Evolutionary conservation across 1,140 invertebrate species (phyloP).

Genomic region (Solenopsis invicta): DNA sequence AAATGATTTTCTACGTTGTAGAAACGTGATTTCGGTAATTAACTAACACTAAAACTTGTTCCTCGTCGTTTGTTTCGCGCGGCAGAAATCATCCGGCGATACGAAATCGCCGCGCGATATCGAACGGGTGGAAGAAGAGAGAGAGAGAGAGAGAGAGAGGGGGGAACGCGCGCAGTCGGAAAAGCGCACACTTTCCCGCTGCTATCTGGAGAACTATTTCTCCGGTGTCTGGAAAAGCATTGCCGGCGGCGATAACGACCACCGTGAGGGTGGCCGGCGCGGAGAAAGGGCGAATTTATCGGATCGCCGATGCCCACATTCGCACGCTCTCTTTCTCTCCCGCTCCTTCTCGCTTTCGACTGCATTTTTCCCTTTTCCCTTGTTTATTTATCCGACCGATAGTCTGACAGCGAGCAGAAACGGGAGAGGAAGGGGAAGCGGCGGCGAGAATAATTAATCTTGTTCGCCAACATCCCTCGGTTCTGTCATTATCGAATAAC

Average conservation of each 20-base stretch:
- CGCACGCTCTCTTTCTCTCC: slow-evolving; percentile 33
- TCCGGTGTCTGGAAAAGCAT: slow-evolving; percentile 79
- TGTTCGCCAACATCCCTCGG: slow-evolving; percentile 15
- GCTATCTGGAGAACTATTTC: slow-evolving; percentile 79
- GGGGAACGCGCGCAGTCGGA: slow-evolving; percentile 12
- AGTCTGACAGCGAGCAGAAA: slow-evolving; percentile 33
- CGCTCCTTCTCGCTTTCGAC: slow-evolving; percentile 9
- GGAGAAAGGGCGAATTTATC: slow-evolving; percentile 79
- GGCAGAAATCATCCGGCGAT: slow-evolving; percentile 71
- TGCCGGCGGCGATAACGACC: slow-evolving; percentile 76
- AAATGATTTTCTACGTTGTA: not conserved
- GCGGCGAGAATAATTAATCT: slow-evolving; percentile 45
- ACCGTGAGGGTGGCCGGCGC: slow-evolving; percentile 64
- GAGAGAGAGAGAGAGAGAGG: not conserved
- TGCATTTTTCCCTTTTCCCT: slow-evolving; percentile 44
- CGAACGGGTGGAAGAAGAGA: slow-evolving; percentile 23
- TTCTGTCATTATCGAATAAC: not conserved
- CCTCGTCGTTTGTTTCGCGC: slow-evolving; percentile 68
- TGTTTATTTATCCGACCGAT: slow-evolving; percentile 60
- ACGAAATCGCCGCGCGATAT: slow-evolving; percentile 71
- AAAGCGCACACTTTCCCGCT: slow-evolving; percentile 74
- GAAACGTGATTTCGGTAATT: slow-evolving; percentile 38
- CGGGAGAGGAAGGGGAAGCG: not conserved
- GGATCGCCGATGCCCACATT: slow-evolving; percentile 75
- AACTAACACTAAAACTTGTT: slow-evolving; percentile 31